Percentiles rank a stretch among this genome's conserved stretches.
Evolutionary conservation across 2,797 vertebrate species (phyloP).

Genomic region (Mus spretus): DNA sequence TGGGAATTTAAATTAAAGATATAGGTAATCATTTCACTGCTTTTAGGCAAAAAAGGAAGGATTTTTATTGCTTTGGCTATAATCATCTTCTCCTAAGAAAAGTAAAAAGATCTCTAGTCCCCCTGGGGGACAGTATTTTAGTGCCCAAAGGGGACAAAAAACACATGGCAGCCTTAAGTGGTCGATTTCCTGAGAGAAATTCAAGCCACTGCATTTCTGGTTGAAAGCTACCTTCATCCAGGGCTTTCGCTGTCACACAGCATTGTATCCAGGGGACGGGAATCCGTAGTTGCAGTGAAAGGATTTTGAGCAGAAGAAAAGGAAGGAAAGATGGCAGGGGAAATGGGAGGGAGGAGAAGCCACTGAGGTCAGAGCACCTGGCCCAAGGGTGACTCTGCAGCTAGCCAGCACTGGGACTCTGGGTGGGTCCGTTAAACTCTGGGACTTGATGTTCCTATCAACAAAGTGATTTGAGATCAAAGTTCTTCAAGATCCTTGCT

Average conservation of each 20-base stretch:
- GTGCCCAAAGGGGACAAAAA: slow-evolving; percentile 30
- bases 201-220: not conserved
- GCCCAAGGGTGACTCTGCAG: accelerated
- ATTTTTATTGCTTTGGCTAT: slow-evolving; percentile 62
- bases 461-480: not conserved
- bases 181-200: slow-evolving; percentile 58
- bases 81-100: slow-evolving; percentile 66
- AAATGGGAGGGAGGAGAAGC: not conserved
- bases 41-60: slow-evolving; percentile 83
- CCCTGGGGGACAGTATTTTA: slow-evolving; percentile 46
- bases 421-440: not conserved
- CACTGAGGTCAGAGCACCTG: not conserved
- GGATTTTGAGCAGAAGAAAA: slow-evolving; percentile 3
- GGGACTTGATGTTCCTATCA: not conserved
- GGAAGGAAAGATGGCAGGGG: not conserved
- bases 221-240: not conserved
- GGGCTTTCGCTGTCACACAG: not conserved
- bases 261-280: not conserved
- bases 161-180: slow-evolving; percentile 29
- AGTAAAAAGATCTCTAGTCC: slow-evolving; percentile 59
- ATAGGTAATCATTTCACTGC: slow-evolving; percentile 85
- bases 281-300: not conserved
- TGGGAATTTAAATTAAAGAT: slow-evolving; percentile 88
- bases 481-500: not conserved
- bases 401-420: accelerated